Evolutionary conservation across 2,888 invertebrate species (phyloP).

Genomic region (Tenthredo mesomela): DNA sequence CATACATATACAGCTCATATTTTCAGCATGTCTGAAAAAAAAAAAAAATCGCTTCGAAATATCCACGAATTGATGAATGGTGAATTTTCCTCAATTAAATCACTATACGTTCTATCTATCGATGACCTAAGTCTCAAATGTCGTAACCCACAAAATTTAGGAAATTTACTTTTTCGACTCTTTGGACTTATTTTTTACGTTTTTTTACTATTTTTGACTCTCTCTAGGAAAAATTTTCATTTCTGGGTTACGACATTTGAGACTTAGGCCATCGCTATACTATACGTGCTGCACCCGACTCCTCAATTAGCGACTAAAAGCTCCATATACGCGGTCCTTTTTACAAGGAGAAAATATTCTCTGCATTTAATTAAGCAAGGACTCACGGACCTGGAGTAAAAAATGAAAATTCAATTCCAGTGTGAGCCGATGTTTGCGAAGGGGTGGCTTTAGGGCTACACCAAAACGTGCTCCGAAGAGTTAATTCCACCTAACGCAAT

Average conservation of each 20-base stretch:
- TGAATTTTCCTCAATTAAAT: neutral
- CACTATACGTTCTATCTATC: neutral
- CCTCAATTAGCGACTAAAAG: neutral
- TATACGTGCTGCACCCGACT: neutral
- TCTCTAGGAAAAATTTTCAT: too few species aligned
- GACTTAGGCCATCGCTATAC: too few species aligned
- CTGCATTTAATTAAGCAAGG: neutral
- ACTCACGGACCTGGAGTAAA: neutral
- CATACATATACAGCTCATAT: neutral
- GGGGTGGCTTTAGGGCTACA: constrained; percentile 10
- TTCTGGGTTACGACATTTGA: too few species aligned
- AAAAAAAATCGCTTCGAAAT: neutral
- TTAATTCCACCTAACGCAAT: constrained; percentile 5
- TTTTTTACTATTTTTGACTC: too few species aligned
- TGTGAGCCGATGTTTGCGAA: neutral
- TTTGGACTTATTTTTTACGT: too few species aligned
- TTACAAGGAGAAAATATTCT: neutral
- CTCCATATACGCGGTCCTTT: neutral
- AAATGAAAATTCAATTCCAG: constrained; percentile 6
- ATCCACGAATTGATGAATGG: neutral
- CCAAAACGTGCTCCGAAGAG: neutral
- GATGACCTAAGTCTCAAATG: too few species aligned
- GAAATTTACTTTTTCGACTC: too few species aligned
- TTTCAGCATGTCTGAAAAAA: neutral
- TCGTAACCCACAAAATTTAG: too few species aligned